Conservation (phyloP, 1,140 invertebrate genomes). For the Eriocheir sinensis region DNA sequence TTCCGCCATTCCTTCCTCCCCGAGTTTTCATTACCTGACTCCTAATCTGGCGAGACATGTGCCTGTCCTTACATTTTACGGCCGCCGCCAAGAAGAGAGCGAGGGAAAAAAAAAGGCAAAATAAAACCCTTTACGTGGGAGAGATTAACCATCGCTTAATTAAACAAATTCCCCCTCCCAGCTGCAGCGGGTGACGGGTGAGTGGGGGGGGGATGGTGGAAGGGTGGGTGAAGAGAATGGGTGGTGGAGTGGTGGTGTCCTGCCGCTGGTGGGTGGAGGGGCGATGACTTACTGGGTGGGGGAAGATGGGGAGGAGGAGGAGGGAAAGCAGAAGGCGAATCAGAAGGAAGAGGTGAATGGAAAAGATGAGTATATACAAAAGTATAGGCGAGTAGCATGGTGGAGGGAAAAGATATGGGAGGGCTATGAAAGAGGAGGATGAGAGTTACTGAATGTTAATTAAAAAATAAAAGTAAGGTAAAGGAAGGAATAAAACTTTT, state of each 20-base stretch:
- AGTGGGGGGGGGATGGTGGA: background rate
- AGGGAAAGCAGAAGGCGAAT: too few relatives aligned
- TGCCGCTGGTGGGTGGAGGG: background rate
- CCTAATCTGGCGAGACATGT: constrained; percentile 27
- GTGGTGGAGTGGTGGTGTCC: background rate
- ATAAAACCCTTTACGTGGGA: constrained; percentile 4
- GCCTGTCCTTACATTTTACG: constrained; percentile 6
- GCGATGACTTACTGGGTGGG: background rate
- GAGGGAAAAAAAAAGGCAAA: constrained; percentile 7
- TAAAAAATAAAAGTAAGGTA: too few relatives aligned
- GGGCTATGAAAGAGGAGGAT: background rate
- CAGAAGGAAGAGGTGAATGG: background rate
- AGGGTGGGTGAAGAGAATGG: background rate
- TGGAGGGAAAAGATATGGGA: background rate
- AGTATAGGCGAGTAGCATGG: background rate
- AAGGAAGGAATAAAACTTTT: too few relatives aligned
- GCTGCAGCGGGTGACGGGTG: constrained; percentile 16
- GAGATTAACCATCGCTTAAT: constrained; percentile 25
- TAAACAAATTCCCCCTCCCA: background rate
- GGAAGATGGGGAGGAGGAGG: background rate
- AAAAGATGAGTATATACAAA: background rate
- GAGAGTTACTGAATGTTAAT: background rate
- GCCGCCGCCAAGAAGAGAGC: background rate
- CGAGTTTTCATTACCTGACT: constrained; percentile 8
- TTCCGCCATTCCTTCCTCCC: background rate